A percentile compares a stretch with the other conserved stretches of the same genome.
phyloP scores from a whole-genome alignment of 2,113 vertebrate genomes.

The Azemiops feae region DNA sequence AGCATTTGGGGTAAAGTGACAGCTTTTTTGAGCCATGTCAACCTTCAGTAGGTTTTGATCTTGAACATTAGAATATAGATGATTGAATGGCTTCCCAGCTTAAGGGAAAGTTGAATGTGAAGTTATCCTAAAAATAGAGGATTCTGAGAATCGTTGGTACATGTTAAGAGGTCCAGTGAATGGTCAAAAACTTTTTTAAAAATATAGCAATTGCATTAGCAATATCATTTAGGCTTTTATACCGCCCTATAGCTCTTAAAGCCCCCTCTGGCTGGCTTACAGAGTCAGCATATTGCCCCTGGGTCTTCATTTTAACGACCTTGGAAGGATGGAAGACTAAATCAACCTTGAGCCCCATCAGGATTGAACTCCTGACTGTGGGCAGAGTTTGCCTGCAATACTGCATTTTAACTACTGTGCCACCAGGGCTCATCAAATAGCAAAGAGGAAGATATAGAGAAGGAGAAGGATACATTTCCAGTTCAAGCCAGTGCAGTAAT shows the following conservation, averaged over 20 bases:
- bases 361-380: neutral
- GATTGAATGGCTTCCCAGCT: neutral
- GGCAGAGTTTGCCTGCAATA: too few relatives aligned
- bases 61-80: neutral
- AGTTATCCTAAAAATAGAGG: neutral
- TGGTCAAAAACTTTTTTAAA: neutral
- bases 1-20: neutral
- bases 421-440: neutral
- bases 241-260: neutral
- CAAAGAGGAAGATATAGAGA: neutral
- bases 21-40: neutral
- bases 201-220: neutral
- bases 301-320: neutral
- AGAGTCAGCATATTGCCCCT: neutral
- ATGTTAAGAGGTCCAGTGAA: neutral
- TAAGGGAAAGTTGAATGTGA: neutral
- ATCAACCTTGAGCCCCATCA: neutral
- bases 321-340: neutral
- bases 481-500: neutral
- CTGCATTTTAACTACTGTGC: too few relatives aligned
- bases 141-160: neutral
- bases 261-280: neutral
- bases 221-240: neutral
- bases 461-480: neutral
- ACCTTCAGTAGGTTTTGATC: neutral